Evolutionary conservation across 2,113 vertebrate species (phyloP), one percentile per base, ranked within the genome.

Genomic region (Anguilla rostrata): DNA sequence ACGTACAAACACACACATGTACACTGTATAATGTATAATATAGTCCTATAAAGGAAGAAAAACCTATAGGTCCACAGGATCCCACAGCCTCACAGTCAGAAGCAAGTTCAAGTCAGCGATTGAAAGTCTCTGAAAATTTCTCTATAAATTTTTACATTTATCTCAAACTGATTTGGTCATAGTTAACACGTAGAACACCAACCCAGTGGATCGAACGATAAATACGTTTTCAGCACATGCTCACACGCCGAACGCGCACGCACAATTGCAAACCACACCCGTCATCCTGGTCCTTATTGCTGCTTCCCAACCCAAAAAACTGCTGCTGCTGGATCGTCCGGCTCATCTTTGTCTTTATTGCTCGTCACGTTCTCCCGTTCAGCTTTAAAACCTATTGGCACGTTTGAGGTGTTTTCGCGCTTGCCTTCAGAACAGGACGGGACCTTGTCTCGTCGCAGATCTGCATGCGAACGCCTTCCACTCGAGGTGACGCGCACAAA

Each of bases 1-100:
- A 85, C 22, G 60, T 8, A 20, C 84, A 85, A 75, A 79, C 15
- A 80, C 78, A 78, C 29, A 81, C 85, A 63, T 39, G 81, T 49
- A 84, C 39, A 81, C 86, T 18, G 56, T 14, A 60, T 0, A 60
- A 60, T 34, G 56, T 14, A 60, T 1, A 60, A 60, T n/a, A n/a
- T n/a, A n/a, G 14, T 60, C 18, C 56, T 34, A 34, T 34, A 18
- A 4, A 20, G 18, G 18, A 16, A 3, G 56, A 60, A 60, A 66
- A 66, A 22, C 22, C 60, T 2, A 66, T 26, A 66, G 18, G 18
- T 20, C 22, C 60, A 22, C 22, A 66, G 18, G 2, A 66, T 66
- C 2, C 14, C 57, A 16, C 57, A 60, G 14, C 57, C 6, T 20
- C 14, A 15, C 57, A 60, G 2, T 60, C 8, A 16, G 57, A 60